A percentile compares a stretch with the other conserved stretches of the same genome.
Evolutionary conservation across 2,888 invertebrate genomes (phyloP).

Genomic region (Tortricodes alternella): DNA sequence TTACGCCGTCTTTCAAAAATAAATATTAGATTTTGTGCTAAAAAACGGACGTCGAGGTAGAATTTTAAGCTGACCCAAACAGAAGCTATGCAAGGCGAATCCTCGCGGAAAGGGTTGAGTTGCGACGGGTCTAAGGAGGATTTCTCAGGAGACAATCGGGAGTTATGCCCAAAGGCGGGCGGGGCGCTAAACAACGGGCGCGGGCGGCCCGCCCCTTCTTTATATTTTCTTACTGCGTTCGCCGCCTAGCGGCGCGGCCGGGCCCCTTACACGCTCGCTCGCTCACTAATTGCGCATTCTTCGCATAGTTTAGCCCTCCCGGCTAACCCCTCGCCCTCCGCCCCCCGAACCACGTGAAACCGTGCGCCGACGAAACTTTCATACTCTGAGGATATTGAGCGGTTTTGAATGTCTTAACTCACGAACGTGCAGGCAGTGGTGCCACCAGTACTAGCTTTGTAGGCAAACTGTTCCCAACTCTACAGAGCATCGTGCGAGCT

Average conservation of each 20-base stretch:
- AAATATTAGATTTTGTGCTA: constrained; percentile 61
- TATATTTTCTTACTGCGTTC: constrained; percentile 87
- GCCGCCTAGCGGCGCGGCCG: constrained; percentile 82
- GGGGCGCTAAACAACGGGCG: constrained; percentile 82
- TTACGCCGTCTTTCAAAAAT: constrained; percentile 41
- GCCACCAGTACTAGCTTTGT: constrained; percentile 65
- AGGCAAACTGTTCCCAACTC: constrained; percentile 69
- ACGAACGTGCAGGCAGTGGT: constrained; percentile 71
- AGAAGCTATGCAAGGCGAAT: constrained; percentile 75
- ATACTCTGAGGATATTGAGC: constrained; percentile 82
- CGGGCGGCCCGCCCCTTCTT: constrained; percentile 85
- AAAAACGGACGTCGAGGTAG: constrained; percentile 63
- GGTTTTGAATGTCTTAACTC: constrained; percentile 84
- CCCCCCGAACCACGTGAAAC: constrained; percentile 81
- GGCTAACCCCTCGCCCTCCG: constrained; percentile 80
- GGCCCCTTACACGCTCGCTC: constrained; percentile 86
- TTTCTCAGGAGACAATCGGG: constrained; percentile 81
- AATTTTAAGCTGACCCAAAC: constrained; percentile 82
- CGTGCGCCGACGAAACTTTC: constrained; percentile 82
- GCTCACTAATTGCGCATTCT: constrained; percentile 98
- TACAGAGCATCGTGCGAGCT: constrained; percentile 53
- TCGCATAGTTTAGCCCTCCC: constrained; percentile 95
- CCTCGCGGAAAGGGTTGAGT: constrained; percentile 77
- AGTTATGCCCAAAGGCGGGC: constrained; percentile 81
- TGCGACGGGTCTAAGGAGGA: constrained; percentile 78